Evolutionary conservation across 2,113 vertebrate species (phyloP), one percentile per base, ranked within the genome.

Genomic region (Pseudorectes ferrugineus): DNA sequence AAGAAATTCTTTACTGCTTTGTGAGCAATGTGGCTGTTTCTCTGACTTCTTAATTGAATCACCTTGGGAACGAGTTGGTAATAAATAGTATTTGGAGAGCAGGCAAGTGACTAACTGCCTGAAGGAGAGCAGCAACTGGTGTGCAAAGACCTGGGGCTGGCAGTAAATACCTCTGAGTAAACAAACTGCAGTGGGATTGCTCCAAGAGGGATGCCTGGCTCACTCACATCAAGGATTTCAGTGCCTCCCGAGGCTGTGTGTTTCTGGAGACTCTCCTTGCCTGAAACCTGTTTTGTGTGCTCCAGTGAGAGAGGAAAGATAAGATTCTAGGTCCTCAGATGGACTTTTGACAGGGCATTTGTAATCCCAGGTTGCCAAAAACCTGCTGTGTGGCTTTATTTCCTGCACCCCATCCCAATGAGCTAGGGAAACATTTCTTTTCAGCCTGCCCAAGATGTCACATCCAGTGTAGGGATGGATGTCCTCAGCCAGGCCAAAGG

Each of bases 41-140:
- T 82, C 66, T 94, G 91, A 92, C 84, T 92, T 88, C 62, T 96
- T 93, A 96, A 95, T 96, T 91, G 81, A 92, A 91, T 89, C 84
- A 91, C 87, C 73, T 91, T 79, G 89, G 84, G 94, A 97, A 86
- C 1, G 0, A 95, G 74, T 58, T 70, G 68, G 73, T 88, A 95
- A 95, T 87, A 92, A 91, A 92, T 72, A 91, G 91, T 46, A 36
- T 87, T 91, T 92, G 81, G 77, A 95, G 70, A 75, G 81, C 49
- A 93, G 83, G 74, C 45, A 79, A 91, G 58, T 87, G 77, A 92
- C 57, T 89, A 71, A 72, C 52, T 89, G 83, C 70, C 61, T 91
- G 62, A 72, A 95, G 77, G 31, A 82, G 61, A 67, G 51, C 59
- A 91, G 81, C 96, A 93, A 92, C 76, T 52, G 80, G 80, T 89